A percentile compares a stretch with the other conserved stretches of the same genome.
phyloP scores from a whole-genome alignment of 2,113 vertebrate genomes.

The Neoarius graeffei region DNA sequence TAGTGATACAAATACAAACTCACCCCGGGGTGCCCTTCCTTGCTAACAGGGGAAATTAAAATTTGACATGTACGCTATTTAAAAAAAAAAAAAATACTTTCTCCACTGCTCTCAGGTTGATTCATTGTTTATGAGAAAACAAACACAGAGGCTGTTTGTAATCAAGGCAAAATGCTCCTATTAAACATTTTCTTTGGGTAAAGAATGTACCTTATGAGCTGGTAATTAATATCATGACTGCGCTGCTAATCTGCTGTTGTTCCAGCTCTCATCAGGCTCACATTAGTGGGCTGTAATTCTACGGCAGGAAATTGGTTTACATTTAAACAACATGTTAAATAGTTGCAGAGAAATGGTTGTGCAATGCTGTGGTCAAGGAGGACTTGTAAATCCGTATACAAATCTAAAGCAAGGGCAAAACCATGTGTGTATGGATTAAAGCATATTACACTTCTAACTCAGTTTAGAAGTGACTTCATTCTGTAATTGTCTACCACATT shows the following conservation, averaged over 20 bases:
- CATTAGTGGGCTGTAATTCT: constrained; percentile 73
- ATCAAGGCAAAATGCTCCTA: constrained; percentile 69
- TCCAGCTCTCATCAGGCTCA: constrained; percentile 62
- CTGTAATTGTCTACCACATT: neutral
- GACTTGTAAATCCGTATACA: constrained; percentile 19
- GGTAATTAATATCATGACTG: constrained; percentile 71
- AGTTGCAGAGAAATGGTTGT: constrained; percentile 45
- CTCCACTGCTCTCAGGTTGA: constrained; percentile 54
- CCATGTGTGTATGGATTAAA: constrained; percentile 9
- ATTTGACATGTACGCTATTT: constrained; percentile 71
- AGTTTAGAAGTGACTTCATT: constrained; percentile 28
- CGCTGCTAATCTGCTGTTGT: constrained; percentile 67
- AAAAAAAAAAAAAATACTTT: constrained; percentile 47
- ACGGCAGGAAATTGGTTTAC: constrained; percentile 72
- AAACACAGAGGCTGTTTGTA: constrained; percentile 64
- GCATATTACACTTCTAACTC: neutral
- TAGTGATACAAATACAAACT: constrained; percentile 81
- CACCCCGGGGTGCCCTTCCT: constrained; percentile 81
- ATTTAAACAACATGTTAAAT: constrained; percentile 67
- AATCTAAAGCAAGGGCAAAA: constrained; percentile 7
- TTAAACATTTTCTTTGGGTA: constrained; percentile 57
- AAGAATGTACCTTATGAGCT: constrained; percentile 66
- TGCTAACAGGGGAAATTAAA: constrained; percentile 82
- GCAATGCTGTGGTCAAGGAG: constrained; percentile 45
- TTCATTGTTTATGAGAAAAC: constrained; percentile 55